Conservation (phyloP, 2,797 vertebrate species). For the Enteromius radiatus region DNA sequence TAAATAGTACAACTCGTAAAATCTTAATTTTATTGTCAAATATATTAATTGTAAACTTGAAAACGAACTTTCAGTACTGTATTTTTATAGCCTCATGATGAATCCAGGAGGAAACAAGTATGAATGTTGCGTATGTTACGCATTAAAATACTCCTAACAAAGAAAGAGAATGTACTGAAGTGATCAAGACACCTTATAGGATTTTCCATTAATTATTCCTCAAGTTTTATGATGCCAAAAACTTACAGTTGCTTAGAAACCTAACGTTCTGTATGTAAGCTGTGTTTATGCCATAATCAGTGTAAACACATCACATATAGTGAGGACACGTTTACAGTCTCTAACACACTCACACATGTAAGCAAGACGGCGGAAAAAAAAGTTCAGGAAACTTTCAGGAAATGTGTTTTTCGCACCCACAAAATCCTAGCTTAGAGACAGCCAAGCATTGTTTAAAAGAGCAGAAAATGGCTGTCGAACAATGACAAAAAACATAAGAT, state of each 20-base stretch:
- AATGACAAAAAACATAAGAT: constrained; percentile 11
- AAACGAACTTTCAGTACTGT: neutral
- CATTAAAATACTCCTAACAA: neutral
- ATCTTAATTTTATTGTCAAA: neutral
- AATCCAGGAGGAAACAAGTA: neutral
- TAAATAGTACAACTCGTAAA: neutral
- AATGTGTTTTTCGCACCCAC: constrained; percentile 19
- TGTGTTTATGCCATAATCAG: constrained; percentile 26
- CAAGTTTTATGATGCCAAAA: neutral
- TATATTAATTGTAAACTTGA: neutral
- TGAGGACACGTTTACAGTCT: constrained; percentile 18
- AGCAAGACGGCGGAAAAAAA: neutral
- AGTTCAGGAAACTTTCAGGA: constrained; percentile 43
- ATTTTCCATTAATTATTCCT: neutral
- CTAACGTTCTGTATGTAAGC: neutral
- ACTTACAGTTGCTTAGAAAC: neutral
- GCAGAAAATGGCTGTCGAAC: constrained; percentile 26
- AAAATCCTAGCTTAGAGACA: constrained; percentile 34
- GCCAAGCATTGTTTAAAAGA: constrained; percentile 38
- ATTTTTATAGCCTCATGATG: neutral
- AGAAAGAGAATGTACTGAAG: neutral
- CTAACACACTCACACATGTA: constrained; percentile 9
- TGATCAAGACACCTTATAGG: neutral
- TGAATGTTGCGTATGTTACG: neutral
- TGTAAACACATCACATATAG: constrained; percentile 43